Conservation (phyloP, 2,113 vertebrate species). For the Serinus canaria region DNA sequence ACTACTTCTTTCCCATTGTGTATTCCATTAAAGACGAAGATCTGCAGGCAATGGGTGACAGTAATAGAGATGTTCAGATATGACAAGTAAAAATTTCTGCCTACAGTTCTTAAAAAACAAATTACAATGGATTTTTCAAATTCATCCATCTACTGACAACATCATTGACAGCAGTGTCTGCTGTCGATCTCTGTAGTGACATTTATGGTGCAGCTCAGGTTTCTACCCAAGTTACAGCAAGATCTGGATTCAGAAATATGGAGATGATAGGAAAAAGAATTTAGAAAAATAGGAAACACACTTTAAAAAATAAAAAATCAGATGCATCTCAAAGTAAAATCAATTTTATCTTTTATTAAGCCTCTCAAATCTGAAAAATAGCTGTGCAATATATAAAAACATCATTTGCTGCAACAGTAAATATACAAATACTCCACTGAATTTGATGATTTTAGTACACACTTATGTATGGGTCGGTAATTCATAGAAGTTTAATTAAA, state of each 20-base stretch:
- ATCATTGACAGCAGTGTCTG: background rate
- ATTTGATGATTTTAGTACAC: background rate
- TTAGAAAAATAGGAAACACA: background rate
- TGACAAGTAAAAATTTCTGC: background rate
- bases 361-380: background rate
- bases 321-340: background rate
- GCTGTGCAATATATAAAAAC: background rate
- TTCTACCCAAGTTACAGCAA: background rate
- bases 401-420: background rate
- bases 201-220: background rate
- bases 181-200: background rate
- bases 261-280: background rate
- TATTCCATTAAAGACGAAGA: background rate
- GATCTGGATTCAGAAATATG: background rate
- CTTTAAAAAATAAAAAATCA: background rate
- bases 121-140: background rate
- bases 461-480: background rate
- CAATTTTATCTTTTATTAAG: background rate
- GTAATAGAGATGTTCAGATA: background rate
- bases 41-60: conserved; percentile 40
- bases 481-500: background rate
- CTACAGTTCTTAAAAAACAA: background rate
- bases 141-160: background rate
- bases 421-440: background rate
- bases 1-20: rapidly evolving